Evolutionary conservation across 2,888 invertebrate species (phyloP).

Genomic region (Drosophila incognita): DNA sequence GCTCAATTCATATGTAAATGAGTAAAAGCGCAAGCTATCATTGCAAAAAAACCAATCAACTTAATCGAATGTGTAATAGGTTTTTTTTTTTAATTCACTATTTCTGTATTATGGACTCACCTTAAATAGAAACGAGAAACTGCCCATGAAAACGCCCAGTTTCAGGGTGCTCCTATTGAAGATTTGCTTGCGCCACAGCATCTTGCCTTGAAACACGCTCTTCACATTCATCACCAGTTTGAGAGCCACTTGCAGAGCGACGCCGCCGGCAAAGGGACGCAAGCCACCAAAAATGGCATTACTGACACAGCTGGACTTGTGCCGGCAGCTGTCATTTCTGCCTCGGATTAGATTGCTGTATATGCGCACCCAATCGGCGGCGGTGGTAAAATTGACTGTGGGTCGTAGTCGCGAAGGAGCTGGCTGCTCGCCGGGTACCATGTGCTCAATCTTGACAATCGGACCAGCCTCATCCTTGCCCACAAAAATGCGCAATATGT

Average conservation of each 20-base stretch:
- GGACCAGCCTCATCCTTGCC: slow-evolving; percentile 87
- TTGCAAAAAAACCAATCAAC: not conserved
- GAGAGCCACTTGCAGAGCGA: slow-evolving; percentile 87
- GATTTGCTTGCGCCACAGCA: slow-evolving; percentile 86
- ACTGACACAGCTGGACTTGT: slow-evolving; percentile 87
- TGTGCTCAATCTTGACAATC: slow-evolving; percentile 15
- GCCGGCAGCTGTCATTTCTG: slow-evolving; percentile 86
- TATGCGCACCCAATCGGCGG: slow-evolving; percentile 75
- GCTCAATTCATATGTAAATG: not conserved
- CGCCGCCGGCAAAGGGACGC: slow-evolving; percentile 88
- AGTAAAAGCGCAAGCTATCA: not conserved
- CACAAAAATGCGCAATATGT: slow-evolving; percentile 88
- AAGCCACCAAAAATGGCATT: slow-evolving; percentile 86
- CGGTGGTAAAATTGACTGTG: slow-evolving; percentile 63
- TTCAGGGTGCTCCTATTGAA: slow-evolving; percentile 87
- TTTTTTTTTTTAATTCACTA: not conserved
- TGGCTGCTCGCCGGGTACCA: slow-evolving; percentile 45
- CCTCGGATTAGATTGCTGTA: slow-evolving; percentile 82
- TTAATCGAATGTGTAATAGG: not conserved
- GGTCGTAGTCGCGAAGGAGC: slow-evolving; percentile 55
- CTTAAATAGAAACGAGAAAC: slow-evolving; percentile 89
- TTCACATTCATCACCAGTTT: slow-evolving; percentile 87
- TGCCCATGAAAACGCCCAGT: slow-evolving; percentile 89
- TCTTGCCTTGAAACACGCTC: slow-evolving; percentile 86
- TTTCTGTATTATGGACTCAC: slow-evolving; percentile 82